A percentile compares a stretch with the other conserved stretches of the same genome.
Evolutionary conservation across 2,113 vertebrate species (phyloP).

Genomic region (Prunella fulvescens): DNA sequence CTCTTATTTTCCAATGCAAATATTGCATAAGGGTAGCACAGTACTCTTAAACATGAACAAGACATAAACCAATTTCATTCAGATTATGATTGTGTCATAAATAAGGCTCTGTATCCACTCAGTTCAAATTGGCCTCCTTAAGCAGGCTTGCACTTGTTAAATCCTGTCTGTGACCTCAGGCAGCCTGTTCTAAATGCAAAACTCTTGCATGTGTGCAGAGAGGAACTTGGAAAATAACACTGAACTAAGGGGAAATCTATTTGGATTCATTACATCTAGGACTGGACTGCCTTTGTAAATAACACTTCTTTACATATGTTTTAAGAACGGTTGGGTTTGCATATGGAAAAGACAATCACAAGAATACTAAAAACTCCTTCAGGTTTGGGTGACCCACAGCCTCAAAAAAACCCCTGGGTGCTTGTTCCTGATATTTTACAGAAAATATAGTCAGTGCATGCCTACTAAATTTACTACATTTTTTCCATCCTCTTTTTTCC

Average conservation of each 20-base stretch:
- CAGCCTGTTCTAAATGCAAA: slow-evolving; percentile 25
- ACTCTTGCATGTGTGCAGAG: slow-evolving; percentile 1
- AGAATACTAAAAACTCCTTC: not conserved
- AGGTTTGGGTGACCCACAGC: not conserved
- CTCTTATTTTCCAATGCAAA: slow-evolving; percentile 34
- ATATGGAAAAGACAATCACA: not conserved
- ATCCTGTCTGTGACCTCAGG: slow-evolving; percentile 41
- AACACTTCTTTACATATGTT: not conserved
- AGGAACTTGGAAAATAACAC: not conserved
- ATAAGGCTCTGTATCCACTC: slow-evolving; percentile 28
- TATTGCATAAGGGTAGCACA: not conserved
- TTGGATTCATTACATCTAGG: not conserved
- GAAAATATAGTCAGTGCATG: not conserved
- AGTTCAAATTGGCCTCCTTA: slow-evolving; percentile 16
- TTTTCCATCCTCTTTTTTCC: not conserved
- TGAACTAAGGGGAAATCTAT: not conserved
- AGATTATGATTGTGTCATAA: slow-evolving; percentile 41
- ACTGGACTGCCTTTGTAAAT: not conserved
- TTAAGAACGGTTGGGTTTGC: not conserved
- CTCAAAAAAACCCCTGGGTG: fast-evolving
- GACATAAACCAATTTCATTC: slow-evolving; percentile 25
- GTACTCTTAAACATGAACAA: not conserved
- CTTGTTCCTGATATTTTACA: not conserved
- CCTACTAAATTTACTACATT: not conserved
- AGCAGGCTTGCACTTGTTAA: slow-evolving; percentile 29